Conservation (phyloP, 2,888 invertebrate genomes). For the Apeira syringaria region DNA sequence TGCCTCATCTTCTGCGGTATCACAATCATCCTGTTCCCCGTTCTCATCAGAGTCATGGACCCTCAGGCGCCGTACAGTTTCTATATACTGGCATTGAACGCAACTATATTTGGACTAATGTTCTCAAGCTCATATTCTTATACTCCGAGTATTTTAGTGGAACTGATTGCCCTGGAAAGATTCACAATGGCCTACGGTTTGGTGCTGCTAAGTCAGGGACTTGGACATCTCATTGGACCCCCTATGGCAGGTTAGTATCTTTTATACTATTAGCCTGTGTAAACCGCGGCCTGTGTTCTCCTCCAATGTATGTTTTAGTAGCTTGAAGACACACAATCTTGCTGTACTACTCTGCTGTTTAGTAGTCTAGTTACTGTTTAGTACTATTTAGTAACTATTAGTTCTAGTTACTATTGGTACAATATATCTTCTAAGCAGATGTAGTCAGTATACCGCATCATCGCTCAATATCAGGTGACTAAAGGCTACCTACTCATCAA, state of each 20-base stretch:
- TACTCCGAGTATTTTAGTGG: constrained; percentile 95
- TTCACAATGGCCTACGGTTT: constrained; percentile 97
- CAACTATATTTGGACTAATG: constrained; percentile 92
- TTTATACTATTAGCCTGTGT: no score
- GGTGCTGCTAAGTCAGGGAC: constrained; percentile 94
- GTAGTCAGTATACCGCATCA: no score
- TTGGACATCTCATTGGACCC: constrained; percentile 96
- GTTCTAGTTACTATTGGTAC: no score
- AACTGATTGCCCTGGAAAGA: constrained; percentile 94
- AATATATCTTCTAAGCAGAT: no score
- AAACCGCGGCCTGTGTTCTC: no score
- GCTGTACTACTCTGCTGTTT: no score
- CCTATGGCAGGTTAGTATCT: constrained; percentile 94
- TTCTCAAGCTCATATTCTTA: constrained; percentile 96
- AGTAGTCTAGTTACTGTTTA: no score
- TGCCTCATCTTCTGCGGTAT: constrained; percentile 88
- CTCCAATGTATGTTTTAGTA: no score
- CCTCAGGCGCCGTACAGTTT: constrained; percentile 68
- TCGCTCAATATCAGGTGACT: no score
- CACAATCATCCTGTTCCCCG: constrained; percentile 84
- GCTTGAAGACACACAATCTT: no score
- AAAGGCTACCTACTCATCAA: no score
- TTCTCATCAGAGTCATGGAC: constrained; percentile 68
- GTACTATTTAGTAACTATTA: no score
- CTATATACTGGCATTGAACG: constrained; percentile 75